Conservation (phyloP, 2,113 vertebrate genomes). For the Cheirogaleus medius region DNA sequence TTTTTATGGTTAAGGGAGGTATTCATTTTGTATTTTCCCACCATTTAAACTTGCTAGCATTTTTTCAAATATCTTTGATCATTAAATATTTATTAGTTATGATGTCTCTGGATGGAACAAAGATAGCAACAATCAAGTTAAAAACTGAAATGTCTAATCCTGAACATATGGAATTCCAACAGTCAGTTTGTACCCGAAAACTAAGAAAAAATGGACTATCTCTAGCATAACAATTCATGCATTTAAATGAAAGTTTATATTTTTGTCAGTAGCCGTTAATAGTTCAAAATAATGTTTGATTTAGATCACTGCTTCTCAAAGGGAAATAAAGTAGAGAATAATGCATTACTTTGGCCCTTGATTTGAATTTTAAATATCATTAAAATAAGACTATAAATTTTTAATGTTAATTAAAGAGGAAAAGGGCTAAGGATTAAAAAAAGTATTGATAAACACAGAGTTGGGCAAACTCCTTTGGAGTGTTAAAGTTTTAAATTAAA, state of each 20-base stretch:
- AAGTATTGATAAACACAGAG: neutral
- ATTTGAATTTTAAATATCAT: conserved; percentile 45
- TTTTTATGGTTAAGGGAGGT: neutral
- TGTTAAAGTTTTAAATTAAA: conserved; percentile 14
- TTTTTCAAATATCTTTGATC: neutral
- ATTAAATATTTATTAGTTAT: conserved; percentile 9
- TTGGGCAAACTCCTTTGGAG: neutral
- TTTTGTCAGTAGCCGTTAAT: conserved; percentile 39
- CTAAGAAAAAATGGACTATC: neutral
- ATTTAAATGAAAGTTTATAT: conserved; percentile 3
- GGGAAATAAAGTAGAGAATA: neutral
- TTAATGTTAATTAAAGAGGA: conserved; percentile 9
- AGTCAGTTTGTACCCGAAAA: conserved; percentile 1
- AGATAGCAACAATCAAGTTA: neutral
- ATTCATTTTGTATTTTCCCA: neutral
- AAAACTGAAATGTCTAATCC: conserved; percentile 22
- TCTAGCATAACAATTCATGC: conserved; percentile 9
- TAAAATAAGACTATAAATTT: neutral
- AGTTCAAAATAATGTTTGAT: conserved; percentile 50
- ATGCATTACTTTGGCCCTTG: conserved; percentile 30
- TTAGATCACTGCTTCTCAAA: conserved; percentile 18
- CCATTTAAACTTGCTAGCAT: neutral
- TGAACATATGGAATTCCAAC: conserved; percentile 4
- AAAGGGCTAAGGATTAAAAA: neutral
- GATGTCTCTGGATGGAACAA: neutral